A percentile compares a stretch with the other conserved stretches of the same genome.
These are phyloP conservation scores for Lycaon pictus DNA, from an alignment of 2,113 vertebrate genomes.

Conservation along the genomic window DNA sequence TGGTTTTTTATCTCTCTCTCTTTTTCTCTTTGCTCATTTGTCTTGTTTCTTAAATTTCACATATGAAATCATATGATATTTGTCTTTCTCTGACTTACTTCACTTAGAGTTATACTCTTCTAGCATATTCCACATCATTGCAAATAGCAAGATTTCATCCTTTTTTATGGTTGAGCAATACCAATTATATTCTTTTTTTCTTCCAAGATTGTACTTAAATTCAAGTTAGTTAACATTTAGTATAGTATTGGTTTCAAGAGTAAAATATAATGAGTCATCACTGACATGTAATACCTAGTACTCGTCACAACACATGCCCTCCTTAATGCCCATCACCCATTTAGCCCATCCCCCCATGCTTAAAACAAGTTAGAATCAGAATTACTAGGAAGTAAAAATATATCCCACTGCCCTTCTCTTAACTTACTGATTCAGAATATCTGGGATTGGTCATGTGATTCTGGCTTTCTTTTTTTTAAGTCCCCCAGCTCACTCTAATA, in stretches of 20 bases:
- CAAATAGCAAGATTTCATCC: not conserved
- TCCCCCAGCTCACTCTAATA: not conserved
- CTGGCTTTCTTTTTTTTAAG: not conserved
- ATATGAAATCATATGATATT: not conserved
- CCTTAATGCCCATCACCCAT: not conserved
- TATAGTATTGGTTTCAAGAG: not conserved
- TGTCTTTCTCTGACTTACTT: not conserved
- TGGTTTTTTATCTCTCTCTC: not conserved
- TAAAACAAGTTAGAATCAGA: not conserved
- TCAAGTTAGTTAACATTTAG: not conserved
- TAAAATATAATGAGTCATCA: not conserved
- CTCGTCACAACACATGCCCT: not conserved
- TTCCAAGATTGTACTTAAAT: not conserved
- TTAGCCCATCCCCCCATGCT: not conserved
- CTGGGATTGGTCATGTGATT: not conserved
- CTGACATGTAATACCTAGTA: not conserved
- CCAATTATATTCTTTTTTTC: not conserved
- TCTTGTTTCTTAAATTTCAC: not conserved
- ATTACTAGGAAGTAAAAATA: slow-evolving; percentile 2
- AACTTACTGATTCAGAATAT: not conserved
- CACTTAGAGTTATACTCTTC: not conserved
- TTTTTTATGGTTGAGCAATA: not conserved
- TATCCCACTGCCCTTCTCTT: not conserved
- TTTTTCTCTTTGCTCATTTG: not conserved
- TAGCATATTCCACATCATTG: not conserved